Evolutionary conservation across 2,797 vertebrate genomes (phyloP).

Genomic region (Tauraco hartlaubi): DNA sequence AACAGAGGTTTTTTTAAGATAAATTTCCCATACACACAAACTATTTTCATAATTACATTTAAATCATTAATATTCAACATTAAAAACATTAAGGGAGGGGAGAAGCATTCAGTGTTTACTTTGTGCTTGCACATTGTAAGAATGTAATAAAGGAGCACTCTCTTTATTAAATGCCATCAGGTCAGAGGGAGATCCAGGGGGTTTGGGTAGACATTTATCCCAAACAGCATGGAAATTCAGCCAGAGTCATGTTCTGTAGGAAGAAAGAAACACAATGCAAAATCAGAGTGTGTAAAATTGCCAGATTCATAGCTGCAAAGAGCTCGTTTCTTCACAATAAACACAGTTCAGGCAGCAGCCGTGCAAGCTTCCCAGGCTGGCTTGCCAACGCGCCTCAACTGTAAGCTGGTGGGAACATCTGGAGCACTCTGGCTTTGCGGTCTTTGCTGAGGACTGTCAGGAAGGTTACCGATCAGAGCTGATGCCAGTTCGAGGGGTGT

Average conservation of each 20-base stretch:
- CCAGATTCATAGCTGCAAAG: neutral
- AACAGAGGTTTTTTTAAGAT: slow-evolving; percentile 64
- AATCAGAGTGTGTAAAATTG: neutral
- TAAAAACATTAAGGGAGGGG: neutral
- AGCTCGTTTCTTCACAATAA: neutral
- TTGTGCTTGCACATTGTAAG: slow-evolving; percentile 22
- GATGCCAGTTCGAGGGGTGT: neutral
- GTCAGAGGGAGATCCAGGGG: neutral
- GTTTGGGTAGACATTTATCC: neutral
- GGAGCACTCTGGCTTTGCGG: neutral
- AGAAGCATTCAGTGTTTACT: slow-evolving; percentile 50
- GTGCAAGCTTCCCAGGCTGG: neutral
- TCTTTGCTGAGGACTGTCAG: neutral
- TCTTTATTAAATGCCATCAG: neutral
- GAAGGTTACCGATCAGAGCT: neutral
- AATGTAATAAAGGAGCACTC: neutral
- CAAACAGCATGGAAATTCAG: neutral
- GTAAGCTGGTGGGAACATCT: neutral
- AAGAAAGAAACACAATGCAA: neutral
- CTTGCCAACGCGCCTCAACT: neutral
- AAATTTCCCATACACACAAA: neutral
- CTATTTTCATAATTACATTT: slow-evolving; percentile 53
- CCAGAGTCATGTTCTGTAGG: neutral
- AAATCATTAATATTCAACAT: slow-evolving; percentile 71
- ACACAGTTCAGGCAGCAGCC: neutral